These are phyloP conservation scores for Misgurnus anguillicaudatus DNA, from an alignment of 2,113 vertebrate species.

Conservation along the genomic window DNA sequence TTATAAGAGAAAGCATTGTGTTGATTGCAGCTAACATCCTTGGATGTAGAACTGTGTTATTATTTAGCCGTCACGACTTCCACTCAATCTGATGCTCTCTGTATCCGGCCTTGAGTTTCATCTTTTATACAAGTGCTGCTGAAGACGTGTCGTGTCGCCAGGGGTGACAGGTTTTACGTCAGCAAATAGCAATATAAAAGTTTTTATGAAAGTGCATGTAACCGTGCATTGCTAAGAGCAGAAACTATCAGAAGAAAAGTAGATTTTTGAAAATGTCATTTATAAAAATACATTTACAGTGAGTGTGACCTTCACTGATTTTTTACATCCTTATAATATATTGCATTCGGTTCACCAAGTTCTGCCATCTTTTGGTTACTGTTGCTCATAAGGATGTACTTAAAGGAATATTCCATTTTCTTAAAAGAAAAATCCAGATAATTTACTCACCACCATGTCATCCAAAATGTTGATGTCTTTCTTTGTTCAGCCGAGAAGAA, in stretches of 20 bases:
- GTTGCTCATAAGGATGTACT: too few species aligned
- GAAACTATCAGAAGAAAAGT: background rate
- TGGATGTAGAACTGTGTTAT: constrained; percentile 33
- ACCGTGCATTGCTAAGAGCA: background rate
- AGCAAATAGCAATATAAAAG: constrained; percentile 20
- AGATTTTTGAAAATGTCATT: background rate
- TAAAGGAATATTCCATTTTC: too few species aligned
- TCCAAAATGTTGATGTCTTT: too few species aligned
- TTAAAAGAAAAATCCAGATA: too few species aligned
- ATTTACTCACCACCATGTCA: too few species aligned
- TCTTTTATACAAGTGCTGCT: constrained; percentile 21
- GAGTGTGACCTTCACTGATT: too few species aligned
- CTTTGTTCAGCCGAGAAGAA: too few species aligned
- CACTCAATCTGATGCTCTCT: constrained; percentile 5
- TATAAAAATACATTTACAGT: background rate
- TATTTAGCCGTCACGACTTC: constrained; percentile 61
- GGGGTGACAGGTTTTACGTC: constrained; percentile 8
- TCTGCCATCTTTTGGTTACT: too few species aligned
- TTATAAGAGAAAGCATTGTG: background rate
- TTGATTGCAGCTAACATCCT: constrained; percentile 6
- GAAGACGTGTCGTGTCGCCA: constrained; percentile 11
- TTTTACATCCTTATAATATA: too few species aligned
- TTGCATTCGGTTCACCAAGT: background rate
- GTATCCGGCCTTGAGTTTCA: constrained; percentile 42
- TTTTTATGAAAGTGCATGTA: background rate